Conservation (phyloP, 2,888 invertebrate species). For the Hypolimnas misippus region DNA sequence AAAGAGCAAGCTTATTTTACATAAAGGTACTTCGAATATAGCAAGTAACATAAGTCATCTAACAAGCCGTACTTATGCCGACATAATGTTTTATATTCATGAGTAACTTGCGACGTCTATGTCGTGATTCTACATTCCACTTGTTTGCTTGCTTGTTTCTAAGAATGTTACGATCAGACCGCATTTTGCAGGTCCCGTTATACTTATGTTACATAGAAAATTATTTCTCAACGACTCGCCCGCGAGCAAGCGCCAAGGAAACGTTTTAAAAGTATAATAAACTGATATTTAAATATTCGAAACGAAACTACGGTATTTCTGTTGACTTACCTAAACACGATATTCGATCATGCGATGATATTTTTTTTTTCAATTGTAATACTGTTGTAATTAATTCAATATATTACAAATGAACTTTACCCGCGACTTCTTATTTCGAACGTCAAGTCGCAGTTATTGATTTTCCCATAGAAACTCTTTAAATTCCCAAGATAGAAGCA, state of each 20-base stretch:
- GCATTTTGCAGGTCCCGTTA: conserved; percentile 44
- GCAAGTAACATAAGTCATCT: conserved; percentile 23
- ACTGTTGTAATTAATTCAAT: no score
- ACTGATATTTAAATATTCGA: no score
- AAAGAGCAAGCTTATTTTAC: neutral
- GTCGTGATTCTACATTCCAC: conserved; percentile 73
- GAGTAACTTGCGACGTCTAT: conserved; percentile 57
- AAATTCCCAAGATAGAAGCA: no score
- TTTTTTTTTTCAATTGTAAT: no score
- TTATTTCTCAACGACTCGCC: conserved; percentile 6
- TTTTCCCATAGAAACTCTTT: no score
- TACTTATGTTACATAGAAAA: conserved; percentile 37
- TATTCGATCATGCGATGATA: no score
- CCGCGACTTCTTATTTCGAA: no score
- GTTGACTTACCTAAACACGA: no score
- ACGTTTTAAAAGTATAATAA: conserved; percentile 1
- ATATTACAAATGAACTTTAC: no score
- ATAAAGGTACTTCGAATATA: conserved; percentile 12
- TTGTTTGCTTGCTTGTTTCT: conserved; percentile 54
- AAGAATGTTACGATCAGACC: conserved; percentile 55
- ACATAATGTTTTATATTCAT: conserved; percentile 66
- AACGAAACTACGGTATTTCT: neutral
- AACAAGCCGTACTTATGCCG: conserved; percentile 32
- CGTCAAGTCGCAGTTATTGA: no score
- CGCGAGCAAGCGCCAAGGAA: neutral